A percentile compares a stretch with the other conserved stretches of the same genome.
Evolutionary conservation across 2,888 invertebrate genomes (phyloP).

Genomic region (Notodonta dromedarius): DNA sequence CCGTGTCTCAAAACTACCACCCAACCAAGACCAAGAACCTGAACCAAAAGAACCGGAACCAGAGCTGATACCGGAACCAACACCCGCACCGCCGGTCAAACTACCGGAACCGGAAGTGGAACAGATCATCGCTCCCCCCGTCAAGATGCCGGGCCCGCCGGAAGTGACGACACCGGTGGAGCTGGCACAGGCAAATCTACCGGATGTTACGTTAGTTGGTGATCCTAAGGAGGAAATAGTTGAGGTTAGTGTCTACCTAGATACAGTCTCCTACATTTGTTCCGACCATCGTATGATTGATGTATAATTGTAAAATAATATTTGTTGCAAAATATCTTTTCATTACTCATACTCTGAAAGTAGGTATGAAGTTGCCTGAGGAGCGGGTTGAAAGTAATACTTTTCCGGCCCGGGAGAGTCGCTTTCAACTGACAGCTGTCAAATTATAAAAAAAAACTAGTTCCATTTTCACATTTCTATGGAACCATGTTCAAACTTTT

Average conservation of each 20-base stretch:
- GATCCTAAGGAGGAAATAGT: slow-evolving; percentile 63
- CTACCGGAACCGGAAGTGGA: slow-evolving; percentile 2
- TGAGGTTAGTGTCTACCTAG: slow-evolving; percentile 44
- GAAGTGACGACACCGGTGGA: slow-evolving; percentile 22
- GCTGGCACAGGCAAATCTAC: slow-evolving; percentile 49
- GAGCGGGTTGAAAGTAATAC: too few species aligned
- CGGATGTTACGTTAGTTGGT: slow-evolving; percentile 71
- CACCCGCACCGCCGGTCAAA: background rate
- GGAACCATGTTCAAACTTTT: too few species aligned
- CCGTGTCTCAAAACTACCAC: slow-evolving; percentile 50
- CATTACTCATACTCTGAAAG: too few species aligned
- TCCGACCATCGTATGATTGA: too few species aligned
- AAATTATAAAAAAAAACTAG: too few species aligned
- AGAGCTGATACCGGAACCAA: slow-evolving; percentile 3
- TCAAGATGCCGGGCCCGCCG: slow-evolving; percentile 11
- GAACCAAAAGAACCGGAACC: slow-evolving; percentile 7
- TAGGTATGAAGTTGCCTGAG: too few species aligned
- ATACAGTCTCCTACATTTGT: too few species aligned
- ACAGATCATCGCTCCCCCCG: background rate
- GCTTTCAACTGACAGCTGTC: too few species aligned
- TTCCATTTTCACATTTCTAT: too few species aligned
- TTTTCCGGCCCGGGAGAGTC: too few species aligned
- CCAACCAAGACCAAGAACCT: slow-evolving; percentile 20
- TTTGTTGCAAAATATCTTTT: too few species aligned
- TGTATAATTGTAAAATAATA: too few species aligned